These are phyloP conservation scores for Paratilapia polleni DNA, from an alignment of 2,113 vertebrate species.

Conservation along the genomic window DNA sequence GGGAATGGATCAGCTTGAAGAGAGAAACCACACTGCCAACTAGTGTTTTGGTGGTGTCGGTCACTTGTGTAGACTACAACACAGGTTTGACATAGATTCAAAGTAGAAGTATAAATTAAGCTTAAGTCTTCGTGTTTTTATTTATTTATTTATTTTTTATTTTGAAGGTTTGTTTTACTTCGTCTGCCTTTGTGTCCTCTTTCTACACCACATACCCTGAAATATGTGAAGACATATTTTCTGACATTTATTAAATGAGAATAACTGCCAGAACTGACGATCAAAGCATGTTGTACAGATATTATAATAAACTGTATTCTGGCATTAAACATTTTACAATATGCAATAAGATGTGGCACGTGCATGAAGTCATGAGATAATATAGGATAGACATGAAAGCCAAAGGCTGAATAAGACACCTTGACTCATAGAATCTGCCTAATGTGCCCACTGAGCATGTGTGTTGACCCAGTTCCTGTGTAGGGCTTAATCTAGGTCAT, in stretches of 20 bases:
- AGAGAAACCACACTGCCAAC: background rate
- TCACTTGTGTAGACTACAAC: background rate
- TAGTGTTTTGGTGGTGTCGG: background rate
- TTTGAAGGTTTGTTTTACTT: background rate
- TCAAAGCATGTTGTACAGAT: background rate
- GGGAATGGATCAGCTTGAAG: background rate
- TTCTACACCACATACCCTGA: background rate
- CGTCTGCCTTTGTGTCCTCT: background rate
- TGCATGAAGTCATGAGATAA: slow-evolving; percentile 38
- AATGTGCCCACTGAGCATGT: slow-evolving; percentile 66
- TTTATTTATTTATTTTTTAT: too few species aligned
- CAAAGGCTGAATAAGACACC: slow-evolving; percentile 43
- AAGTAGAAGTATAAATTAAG: background rate
- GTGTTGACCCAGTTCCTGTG: slow-evolving; percentile 58
- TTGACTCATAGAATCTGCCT: slow-evolving; percentile 62
- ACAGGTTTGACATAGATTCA: background rate
- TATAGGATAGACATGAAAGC: slow-evolving; percentile 19
- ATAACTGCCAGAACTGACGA: background rate
- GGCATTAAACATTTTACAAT: background rate
- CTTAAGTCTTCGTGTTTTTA: background rate
- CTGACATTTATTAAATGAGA: background rate
- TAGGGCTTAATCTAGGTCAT: slow-evolving; percentile 63
- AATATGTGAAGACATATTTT: background rate
- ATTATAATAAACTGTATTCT: background rate
- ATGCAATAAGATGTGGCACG: background rate